Base-by-base conservation (phyloP, 2,888 invertebrate genomes). In the Trachelus stipa region DNA sequence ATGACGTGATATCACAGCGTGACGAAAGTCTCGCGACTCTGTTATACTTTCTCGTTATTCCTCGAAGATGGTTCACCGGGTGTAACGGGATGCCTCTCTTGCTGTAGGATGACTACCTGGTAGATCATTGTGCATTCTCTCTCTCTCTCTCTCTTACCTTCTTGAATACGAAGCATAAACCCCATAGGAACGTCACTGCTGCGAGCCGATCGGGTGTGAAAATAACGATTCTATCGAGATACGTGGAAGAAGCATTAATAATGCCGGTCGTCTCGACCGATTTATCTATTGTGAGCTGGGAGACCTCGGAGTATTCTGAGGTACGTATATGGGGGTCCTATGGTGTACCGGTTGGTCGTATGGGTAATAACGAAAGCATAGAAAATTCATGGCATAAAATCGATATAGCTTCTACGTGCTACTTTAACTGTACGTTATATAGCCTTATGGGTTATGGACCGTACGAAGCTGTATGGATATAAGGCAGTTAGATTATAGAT, bases 221-320 rank as follows among this genome's bases (percentile, higher is more conserved):
- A 69, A 69, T 69, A 69, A 69, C 69, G 33, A 69, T 69, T 69
- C 69, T 15, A 69, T 69, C 69, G 69, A 12, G 30, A 31, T 69
- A 33, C 69, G 69, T 30, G 69, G 33, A 33, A 33, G 69, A 11
- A 33, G 69, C 33, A 33, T 69, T 69, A 4, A 69, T 69, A 69
- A 30, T 30, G 69, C 30, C 69, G 33, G 12, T 33, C 31, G 15
- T 33, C 69, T n/a, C 12, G 12, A 33, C 33, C 69, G 69, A 69
- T 69, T 69, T 69, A 69, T 69, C 69, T 69, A 15, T 69, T 33
- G 15, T 40, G 69, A 69, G 69, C 69, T 12, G 15, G 23, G 69
- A 12, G 12, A 30, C 31, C 69, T n/a, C 69, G 9, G 6, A 69
- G 11, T 6, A 69, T 1, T 12, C 12, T 3, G 35, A 35, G 35